phyloP scores from a whole-genome alignment of 2,888 invertebrate genomes.

The Mesorhabditis sp. region DNA sequence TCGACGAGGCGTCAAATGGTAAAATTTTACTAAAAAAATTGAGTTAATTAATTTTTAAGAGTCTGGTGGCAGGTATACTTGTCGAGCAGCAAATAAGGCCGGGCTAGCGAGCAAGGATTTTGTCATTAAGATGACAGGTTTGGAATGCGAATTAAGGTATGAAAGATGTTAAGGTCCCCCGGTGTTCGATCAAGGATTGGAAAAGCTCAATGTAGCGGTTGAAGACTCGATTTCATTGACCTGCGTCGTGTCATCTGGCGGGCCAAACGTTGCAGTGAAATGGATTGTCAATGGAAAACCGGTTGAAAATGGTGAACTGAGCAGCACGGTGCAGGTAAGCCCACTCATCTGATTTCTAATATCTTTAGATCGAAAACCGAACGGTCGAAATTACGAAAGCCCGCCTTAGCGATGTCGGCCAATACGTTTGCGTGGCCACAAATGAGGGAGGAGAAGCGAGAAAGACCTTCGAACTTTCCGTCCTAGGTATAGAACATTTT shows the following conservation, averaged over 20 bases:
- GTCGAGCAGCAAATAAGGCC: slow-evolving; percentile 59
- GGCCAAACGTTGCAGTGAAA: slow-evolving; percentile 28
- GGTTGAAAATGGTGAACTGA: slow-evolving; percentile 19
- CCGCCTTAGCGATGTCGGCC: slow-evolving; percentile 63
- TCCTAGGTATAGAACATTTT: slow-evolving; percentile 63
- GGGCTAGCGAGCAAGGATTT: slow-evolving; percentile 54
- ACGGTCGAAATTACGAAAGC: slow-evolving; percentile 45
- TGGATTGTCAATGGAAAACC: slow-evolving; percentile 43
- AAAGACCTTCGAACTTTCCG: slow-evolving; percentile 64
- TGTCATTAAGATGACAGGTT: slow-evolving; percentile 45
- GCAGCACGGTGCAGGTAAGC: slow-evolving; percentile 18
- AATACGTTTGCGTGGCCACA: slow-evolving; percentile 65
- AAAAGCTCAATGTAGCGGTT: slow-evolving; percentile 48
- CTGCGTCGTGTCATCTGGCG: slow-evolving; percentile 58
- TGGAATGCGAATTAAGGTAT: background rate
- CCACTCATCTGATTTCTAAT: too few relatives aligned
- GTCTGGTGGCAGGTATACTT: slow-evolving; percentile 55
- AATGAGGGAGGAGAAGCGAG: slow-evolving; percentile 65
- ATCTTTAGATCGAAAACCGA: slow-evolving; percentile 24
- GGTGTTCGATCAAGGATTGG: slow-evolving; percentile 29
- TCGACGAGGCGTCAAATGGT: slow-evolving; percentile 10
- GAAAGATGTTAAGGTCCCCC: slow-evolving; percentile 40
- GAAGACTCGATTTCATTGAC: slow-evolving; percentile 58
- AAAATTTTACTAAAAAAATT: background rate
- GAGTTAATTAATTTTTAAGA: background rate